Evolutionary conservation across 1,140 invertebrate genomes (phyloP).

Genomic region (Leptonema lineaticorne): DNA sequence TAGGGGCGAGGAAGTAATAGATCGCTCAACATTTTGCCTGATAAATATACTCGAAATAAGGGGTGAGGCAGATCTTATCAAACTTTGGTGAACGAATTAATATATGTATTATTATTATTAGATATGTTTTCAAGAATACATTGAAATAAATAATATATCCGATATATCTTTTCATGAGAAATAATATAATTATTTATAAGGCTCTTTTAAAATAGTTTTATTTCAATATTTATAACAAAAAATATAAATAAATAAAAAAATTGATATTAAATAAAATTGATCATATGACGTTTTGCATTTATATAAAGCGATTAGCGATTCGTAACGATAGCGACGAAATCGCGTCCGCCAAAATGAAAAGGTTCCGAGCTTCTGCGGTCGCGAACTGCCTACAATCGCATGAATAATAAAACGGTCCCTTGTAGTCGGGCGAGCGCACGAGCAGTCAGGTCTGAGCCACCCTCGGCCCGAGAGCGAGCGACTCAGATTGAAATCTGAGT

Average conservation of each 20-base stretch:
- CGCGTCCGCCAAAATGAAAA: no score
- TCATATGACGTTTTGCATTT: no score
- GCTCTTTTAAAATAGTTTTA: no score
- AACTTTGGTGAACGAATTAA: slow-evolving; percentile 8
- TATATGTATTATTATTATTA: not conserved
- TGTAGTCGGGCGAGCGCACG: slow-evolving; percentile 2
- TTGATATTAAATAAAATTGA: no score
- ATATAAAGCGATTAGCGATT: no score
- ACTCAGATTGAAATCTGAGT: slow-evolving; percentile 43
- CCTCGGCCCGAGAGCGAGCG: slow-evolving; percentile 16
- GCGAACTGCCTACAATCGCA: slow-evolving; percentile 41
- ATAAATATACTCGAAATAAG: slow-evolving; percentile 37
- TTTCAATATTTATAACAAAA: no score
- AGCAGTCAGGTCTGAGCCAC: slow-evolving; percentile 4
- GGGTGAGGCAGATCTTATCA: not conserved
- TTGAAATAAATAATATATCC: no score
- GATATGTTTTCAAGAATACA: not conserved
- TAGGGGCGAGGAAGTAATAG: slow-evolving; percentile 29
- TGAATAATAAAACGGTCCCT: slow-evolving; percentile 41
- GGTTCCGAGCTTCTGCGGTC: slow-evolving; percentile 17
- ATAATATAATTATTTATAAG: no score
- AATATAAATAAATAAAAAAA: no score
- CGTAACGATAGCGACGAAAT: no score
- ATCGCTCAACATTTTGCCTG: slow-evolving; percentile 37
- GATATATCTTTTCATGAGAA: no score